These are phyloP conservation scores for Macquaria australasica DNA, from an alignment of 2,113 vertebrate genomes.

Conservation along the genomic window DNA sequence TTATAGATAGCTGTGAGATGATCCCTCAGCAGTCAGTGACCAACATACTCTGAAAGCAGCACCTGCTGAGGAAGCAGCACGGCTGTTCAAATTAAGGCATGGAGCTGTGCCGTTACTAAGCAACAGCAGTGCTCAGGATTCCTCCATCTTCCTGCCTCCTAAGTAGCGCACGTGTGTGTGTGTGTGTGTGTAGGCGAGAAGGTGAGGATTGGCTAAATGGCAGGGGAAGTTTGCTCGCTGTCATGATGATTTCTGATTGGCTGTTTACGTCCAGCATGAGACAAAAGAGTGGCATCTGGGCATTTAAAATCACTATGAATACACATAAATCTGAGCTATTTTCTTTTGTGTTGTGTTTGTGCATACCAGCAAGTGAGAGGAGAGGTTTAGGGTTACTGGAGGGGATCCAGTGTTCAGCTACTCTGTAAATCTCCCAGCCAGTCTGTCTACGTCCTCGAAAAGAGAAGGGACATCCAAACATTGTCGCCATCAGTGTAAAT, in stretches of 20 bases:
- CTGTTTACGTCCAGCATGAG: constrained; percentile 2
- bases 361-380: constrained; percentile 6
- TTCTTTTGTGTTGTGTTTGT: constrained; percentile 30
- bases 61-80: constrained; percentile 58
- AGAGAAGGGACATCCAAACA: constrained; percentile 46
- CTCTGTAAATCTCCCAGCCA: constrained; percentile 55
- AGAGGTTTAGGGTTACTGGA: constrained; percentile 30
- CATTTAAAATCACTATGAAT: constrained; percentile 32
- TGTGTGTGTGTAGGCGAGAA: constrained; percentile 34
- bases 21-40: constrained; percentile 23
- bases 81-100: constrained; percentile 49
- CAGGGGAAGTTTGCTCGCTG: constrained; percentile 38
- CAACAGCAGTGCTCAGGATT: constrained; percentile 72
- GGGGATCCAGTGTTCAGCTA: constrained; percentile 30
- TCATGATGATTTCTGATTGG: constrained; percentile 54
- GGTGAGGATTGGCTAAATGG: constrained; percentile 5
- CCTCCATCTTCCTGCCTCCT: constrained; percentile 69
- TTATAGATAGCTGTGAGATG: not conserved
- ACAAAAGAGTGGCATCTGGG: constrained; percentile 37
- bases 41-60: constrained; percentile 33
- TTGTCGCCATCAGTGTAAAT: constrained; percentile 38
- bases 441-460: constrained; percentile 23
- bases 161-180: constrained; percentile 13
- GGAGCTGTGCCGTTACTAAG: constrained; percentile 74
- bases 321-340: constrained; percentile 3